phyloP scores from a whole-genome alignment of 1,140 invertebrate species.

The Drosophila ercepeae region DNA sequence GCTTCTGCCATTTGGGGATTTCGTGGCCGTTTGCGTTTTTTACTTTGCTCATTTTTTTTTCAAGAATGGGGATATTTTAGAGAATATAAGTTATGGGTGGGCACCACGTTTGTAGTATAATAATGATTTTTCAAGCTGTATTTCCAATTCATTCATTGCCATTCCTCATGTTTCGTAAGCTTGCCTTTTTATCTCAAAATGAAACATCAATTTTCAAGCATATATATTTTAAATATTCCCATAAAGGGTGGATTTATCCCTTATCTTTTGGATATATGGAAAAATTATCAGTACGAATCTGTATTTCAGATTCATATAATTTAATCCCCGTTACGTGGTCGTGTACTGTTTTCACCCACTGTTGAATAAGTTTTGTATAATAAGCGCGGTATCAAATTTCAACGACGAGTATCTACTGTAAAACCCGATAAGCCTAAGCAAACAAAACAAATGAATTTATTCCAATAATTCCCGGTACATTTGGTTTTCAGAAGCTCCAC shows the following conservation, averaged over 20 bases:
- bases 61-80: constrained; percentile 45
- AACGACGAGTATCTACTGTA: constrained; percentile 3
- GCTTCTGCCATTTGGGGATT: constrained; percentile 24
- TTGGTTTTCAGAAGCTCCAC: constrained; percentile 7
- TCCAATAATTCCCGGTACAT: not conserved
- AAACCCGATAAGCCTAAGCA: constrained; percentile 10
- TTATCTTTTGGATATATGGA: too few species aligned
- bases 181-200: too few species aligned
- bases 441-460: not conserved
- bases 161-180: not conserved
- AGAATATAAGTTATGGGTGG: constrained; percentile 27
- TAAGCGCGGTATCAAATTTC: constrained; percentile 1
- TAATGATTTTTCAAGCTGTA: constrained; percentile 41
- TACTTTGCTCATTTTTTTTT: constrained; percentile 45
- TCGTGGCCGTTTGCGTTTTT: constrained; percentile 20
- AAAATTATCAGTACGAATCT: too few species aligned
- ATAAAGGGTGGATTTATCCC: too few species aligned
- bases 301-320: too few species aligned
- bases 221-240: too few species aligned
- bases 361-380: not conserved
- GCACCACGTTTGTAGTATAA: constrained; percentile 27
- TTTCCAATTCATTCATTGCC: not conserved
- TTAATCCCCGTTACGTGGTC: not conserved
- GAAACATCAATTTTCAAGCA: too few species aligned
- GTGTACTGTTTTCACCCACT: not conserved